Conservation (phyloP, 2,113 vertebrate genomes). For the Kryptolebias marmoratus region DNA sequence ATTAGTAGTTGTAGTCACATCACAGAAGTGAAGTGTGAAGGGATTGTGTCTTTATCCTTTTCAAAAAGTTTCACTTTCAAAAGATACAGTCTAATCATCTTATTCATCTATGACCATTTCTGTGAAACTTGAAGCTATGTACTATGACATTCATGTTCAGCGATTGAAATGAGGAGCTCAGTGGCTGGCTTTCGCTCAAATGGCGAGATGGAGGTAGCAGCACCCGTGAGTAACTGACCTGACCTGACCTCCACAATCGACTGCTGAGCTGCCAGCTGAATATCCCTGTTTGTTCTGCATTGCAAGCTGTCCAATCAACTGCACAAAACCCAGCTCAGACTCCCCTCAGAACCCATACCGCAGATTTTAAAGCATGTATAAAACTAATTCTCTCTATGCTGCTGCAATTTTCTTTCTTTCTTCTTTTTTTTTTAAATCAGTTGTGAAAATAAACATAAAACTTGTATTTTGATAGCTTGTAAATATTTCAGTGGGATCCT, state of each 20-base stretch:
- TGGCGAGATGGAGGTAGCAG: slow-evolving; percentile 1
- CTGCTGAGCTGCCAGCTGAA: slow-evolving; percentile 20
- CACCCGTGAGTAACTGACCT: slow-evolving; percentile 12
- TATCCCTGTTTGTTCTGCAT: slow-evolving; percentile 14
- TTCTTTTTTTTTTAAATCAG: too few species aligned
- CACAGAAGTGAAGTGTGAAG: neutral
- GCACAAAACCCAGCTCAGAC: slow-evolving; percentile 7
- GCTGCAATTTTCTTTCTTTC: neutral
- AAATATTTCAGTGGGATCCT: neutral
- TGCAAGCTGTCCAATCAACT: slow-evolving; percentile 32
- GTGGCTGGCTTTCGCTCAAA: neutral
- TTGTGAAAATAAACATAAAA: neutral
- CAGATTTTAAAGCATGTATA: neutral
- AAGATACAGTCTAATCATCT: neutral
- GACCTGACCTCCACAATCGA: slow-evolving; percentile 14
- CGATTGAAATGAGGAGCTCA: neutral
- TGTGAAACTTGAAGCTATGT: neutral
- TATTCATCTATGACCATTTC: neutral
- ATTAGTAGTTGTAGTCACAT: too few species aligned
- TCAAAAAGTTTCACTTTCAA: neutral
- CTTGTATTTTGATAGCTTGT: neutral
- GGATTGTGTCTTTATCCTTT: neutral
- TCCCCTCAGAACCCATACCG: neutral
- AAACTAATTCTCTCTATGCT: neutral
- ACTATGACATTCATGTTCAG: neutral